phyloP scores from a whole-genome alignment of 2,797 vertebrate species.

The Eulemur mongoz region DNA sequence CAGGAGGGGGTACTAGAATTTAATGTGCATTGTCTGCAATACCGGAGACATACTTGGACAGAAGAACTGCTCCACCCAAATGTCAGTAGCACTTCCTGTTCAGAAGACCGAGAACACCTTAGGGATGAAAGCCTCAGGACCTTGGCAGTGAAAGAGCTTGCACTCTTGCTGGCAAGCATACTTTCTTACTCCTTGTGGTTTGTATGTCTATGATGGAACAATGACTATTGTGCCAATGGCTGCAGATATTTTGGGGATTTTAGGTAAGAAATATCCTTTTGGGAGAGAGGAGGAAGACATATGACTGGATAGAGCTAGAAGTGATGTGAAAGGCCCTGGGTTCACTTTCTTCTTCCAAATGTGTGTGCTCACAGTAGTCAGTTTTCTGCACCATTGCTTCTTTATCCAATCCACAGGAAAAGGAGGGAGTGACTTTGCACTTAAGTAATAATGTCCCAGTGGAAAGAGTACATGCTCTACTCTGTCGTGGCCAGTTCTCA shows the following conservation, averaged over 20 bases:
- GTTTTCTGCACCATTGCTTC: neutral
- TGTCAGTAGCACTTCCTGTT: neutral
- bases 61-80: neutral
- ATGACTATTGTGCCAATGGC: neutral
- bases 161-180: neutral
- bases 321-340: neutral
- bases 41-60: neutral
- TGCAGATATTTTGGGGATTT: neutral
- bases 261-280: neutral
- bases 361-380: neutral
- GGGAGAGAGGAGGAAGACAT: neutral
- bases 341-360: neutral
- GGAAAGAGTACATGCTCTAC: neutral
- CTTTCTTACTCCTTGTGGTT: neutral
- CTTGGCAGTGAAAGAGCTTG: neutral
- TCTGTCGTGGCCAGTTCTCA: neutral
- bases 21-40: neutral
- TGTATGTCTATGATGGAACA: neutral
- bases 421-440: neutral
- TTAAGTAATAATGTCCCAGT: neutral
- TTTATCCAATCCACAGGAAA: neutral
- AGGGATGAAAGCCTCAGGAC: neutral
- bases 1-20: neutral
- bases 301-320: neutral
- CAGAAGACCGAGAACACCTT: neutral